phyloP scores from a whole-genome alignment of 2,797 vertebrate species.

The Premnoplex brunnescens region DNA sequence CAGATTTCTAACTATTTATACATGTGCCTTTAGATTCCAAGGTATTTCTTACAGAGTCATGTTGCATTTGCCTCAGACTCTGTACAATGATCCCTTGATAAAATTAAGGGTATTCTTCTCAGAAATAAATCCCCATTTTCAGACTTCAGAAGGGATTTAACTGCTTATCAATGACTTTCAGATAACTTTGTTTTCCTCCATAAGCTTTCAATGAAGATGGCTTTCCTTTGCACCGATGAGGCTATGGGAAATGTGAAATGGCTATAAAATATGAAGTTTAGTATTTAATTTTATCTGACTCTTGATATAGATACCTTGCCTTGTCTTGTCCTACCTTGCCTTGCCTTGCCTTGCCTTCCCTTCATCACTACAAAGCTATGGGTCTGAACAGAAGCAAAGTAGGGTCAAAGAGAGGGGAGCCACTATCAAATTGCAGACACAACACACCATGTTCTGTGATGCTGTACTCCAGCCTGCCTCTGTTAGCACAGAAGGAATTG shows the following conservation, averaged over 20 bases:
- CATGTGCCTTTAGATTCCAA: not conserved
- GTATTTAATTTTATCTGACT: not conserved
- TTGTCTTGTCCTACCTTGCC: no score
- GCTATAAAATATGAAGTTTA: not conserved
- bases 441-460: not conserved
- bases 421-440: not conserved
- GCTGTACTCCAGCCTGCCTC: not conserved
- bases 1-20: not conserved
- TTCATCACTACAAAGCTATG: not conserved
- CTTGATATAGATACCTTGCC: not conserved
- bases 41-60: not conserved
- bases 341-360: not conserved
- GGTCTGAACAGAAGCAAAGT: not conserved
- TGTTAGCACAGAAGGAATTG: not conserved
- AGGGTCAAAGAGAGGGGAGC: not conserved
- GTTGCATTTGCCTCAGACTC: not conserved
- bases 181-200: not conserved
- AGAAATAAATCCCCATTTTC: constrained; percentile 30
- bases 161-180: not conserved
- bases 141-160: not conserved
- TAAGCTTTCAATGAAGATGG: not conserved
- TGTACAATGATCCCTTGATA: not conserved
- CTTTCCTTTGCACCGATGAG: not conserved
- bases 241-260: not conserved
- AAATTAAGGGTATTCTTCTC: not conserved